Conservation (phyloP, 2,797 vertebrate genomes). For the Gallinago stenura region DNA sequence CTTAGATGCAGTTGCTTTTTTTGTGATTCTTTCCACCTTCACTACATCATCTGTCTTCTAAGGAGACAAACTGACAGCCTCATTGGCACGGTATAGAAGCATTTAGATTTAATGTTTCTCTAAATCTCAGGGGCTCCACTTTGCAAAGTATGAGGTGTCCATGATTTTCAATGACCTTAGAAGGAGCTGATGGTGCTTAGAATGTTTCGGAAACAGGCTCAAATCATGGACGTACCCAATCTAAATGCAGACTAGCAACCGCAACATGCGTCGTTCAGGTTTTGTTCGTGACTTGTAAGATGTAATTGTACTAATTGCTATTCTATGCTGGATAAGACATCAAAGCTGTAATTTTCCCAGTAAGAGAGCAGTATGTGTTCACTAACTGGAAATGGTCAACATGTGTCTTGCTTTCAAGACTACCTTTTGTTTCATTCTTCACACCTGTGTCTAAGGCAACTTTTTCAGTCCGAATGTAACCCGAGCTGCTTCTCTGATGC, state of each 20-base stretch:
- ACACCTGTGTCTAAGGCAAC: background rate
- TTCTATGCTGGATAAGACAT: background rate
- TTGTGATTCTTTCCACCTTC: background rate
- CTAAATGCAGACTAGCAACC: constrained; percentile 38
- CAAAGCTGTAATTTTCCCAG: constrained; percentile 14
- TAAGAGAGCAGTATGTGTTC: background rate
- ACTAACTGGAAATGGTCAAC: background rate
- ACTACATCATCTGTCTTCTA: background rate
- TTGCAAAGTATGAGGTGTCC: background rate
- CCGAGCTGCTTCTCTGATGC: background rate
- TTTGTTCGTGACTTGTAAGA: background rate
- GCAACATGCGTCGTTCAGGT: background rate
- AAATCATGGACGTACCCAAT: background rate
- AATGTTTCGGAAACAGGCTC: background rate
- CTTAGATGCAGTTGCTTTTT: background rate
- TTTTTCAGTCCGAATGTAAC: background rate
- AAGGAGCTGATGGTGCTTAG: background rate
- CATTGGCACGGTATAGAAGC: background rate
- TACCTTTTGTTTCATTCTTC: background rate
- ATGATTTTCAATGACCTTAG: background rate
- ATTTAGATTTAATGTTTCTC: background rate
- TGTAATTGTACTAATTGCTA: constrained; percentile 46
- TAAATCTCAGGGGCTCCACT: background rate
- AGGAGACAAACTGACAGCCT: background rate
- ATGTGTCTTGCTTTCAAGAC: background rate